Base-by-base conservation (phyloP, 2,113 vertebrate species). In the Shinisaurus crocodilurus region DNA sequence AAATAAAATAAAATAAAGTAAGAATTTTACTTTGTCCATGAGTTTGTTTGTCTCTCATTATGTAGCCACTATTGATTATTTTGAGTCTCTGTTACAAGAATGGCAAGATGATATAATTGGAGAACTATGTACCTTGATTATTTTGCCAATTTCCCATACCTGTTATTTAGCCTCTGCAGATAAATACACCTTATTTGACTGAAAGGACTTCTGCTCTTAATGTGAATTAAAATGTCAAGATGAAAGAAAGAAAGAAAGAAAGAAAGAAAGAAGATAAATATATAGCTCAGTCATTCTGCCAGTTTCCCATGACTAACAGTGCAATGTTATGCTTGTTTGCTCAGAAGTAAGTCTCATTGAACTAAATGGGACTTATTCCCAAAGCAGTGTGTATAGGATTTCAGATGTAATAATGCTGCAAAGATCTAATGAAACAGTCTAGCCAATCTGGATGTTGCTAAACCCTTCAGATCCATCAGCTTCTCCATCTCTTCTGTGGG, bases 71-170 rank as follows among this genome's bases (percentile, higher is more conserved):
- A 32, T 85, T 70, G 83, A 70, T 70, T 70, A 85, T 34, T 67
- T 18, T 65, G 57, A 67, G 60, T 67, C 32, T 82, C 37, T 84
- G 82, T 84, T 84, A 65, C 13, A 18, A 65, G 82, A 83, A 85
- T 70, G 65, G 48, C 6, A 70, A 70, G 67, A 70, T 34, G 65
- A 70, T 70, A 85, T 85, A 85, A 70, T 70, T 85, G 25, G 37
- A 67, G 60, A 84, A 84, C n/a, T 65, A 84, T 67, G n/a, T 29
- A 67, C 82, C 82, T 84, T 84, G 29, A 85, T 50, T 27, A 70
- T 70, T 85, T 85, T 85, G 83, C 40, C 65, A 85, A 83, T 83
- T 70, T 15, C 29, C 45, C 37, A 84, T 85, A 85, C 63, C 45
- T 60, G 57, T 60, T 85, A 85, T 85, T 69, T 85, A 85, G 63